Percentiles rank a stretch among this genome's conserved stretches.
Evolutionary conservation across 2,888 invertebrate species (phyloP).

Genomic region (Drosophila hawaiiensis): DNA sequence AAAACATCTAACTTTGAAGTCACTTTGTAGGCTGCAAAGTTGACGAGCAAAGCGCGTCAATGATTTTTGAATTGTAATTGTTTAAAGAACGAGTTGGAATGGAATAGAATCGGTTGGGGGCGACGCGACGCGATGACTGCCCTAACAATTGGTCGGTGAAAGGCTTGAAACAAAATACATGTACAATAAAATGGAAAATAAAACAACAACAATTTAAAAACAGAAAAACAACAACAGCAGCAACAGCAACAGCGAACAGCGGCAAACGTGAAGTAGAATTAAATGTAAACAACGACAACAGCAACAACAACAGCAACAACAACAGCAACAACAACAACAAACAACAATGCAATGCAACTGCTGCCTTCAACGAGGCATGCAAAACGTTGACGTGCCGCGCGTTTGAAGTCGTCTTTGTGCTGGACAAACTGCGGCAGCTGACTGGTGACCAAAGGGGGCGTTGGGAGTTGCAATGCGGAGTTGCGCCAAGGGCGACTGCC

Average conservation of each 20-base stretch:
- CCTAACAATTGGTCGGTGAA: conserved; percentile 80
- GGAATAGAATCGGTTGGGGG: conserved; percentile 4
- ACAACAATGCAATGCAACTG: conserved; percentile 47
- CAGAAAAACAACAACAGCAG: conserved; percentile 28
- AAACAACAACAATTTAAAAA: conserved; percentile 27
- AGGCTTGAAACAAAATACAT: conserved; percentile 75
- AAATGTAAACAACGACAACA: conserved; percentile 69
- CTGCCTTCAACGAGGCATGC: conserved; percentile 79
- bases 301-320: conserved; percentile 16
- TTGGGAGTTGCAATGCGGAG: conserved; percentile 24
- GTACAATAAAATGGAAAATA: conserved; percentile 27
- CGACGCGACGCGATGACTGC: conserved; percentile 67
- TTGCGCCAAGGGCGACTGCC: conserved; percentile 36
- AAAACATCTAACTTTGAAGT: conserved; percentile 70
- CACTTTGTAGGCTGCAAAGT: conserved; percentile 56
- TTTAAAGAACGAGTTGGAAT: conserved; percentile 58
- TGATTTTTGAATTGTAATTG: conserved; percentile 83
- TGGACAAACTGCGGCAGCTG: conserved; percentile 44
- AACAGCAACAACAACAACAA: conserved; percentile 7
- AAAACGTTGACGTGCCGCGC: conserved; percentile 80
- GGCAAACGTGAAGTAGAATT: conserved; percentile 67
- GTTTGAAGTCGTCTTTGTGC: conserved; percentile 79
- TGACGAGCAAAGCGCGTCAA: conserved; percentile 74
- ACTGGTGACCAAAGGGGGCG: conserved; percentile 22
- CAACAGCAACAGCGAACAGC: conserved; percentile 18